Conservation (phyloP, 2,113 vertebrate genomes). For the Prochilodus magdalenae region DNA sequence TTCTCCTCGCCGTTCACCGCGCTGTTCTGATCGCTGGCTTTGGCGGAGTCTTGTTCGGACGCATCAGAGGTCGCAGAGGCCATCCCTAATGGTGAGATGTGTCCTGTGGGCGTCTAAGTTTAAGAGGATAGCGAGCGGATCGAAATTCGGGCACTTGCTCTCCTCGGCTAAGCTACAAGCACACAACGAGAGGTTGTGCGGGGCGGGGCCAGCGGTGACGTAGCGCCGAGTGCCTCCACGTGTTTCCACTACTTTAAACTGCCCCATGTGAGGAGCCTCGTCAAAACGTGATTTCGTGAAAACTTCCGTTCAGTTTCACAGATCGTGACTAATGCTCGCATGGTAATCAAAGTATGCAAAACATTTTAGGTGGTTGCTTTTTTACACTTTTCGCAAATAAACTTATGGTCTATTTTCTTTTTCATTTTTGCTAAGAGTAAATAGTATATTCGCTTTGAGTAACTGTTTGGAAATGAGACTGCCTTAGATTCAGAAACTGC, state of each 20-base stretch:
- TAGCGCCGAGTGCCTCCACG: constrained; percentile 69
- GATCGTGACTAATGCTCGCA: too few species aligned
- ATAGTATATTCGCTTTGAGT: too few species aligned
- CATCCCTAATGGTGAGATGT: constrained; percentile 60
- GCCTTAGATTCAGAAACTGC: too few species aligned
- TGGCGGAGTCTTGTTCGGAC: constrained; percentile 57
- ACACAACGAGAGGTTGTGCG: constrained; percentile 58
- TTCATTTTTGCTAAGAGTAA: too few species aligned
- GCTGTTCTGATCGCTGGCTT: constrained; percentile 46
- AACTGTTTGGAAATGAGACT: too few species aligned
- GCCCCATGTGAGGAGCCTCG: too few species aligned
- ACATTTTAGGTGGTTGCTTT: too few species aligned
- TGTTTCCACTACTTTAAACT: constrained; percentile 72
- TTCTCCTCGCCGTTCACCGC: constrained; percentile 52
- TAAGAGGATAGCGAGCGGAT: constrained; percentile 16
- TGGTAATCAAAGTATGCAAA: too few species aligned
- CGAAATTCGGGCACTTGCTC: constrained; percentile 39
- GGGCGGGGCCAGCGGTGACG: constrained; percentile 63
- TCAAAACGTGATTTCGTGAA: too few species aligned
- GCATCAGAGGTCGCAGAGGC: constrained; percentile 64
- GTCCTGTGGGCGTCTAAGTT: constrained; percentile 7
- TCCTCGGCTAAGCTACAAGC: constrained; percentile 49
- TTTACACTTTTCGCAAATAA: too few species aligned
- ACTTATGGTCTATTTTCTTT: too few species aligned
- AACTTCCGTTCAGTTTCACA: too few species aligned